Base-by-base conservation (phyloP, 1,140 invertebrate species). In the Orussus abietinus region DNA sequence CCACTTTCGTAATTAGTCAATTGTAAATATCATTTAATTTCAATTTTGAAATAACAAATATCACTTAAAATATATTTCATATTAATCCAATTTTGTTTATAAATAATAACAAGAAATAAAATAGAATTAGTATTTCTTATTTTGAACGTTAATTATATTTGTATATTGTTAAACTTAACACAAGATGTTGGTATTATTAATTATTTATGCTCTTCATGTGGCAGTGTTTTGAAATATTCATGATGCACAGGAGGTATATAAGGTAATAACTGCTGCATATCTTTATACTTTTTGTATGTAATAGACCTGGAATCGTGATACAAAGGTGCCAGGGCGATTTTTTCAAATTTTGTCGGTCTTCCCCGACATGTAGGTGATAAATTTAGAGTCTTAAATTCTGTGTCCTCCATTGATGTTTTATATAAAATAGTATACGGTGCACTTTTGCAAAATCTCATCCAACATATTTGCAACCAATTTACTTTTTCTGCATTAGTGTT, bases 391-490 rank as follows among this genome's bases (percentile, higher is more conserved):
- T 45, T 38, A 28, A 48, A 39, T 38, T 48, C 28, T 38, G 0
- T 25, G 26, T 47, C 32, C 28, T 44, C 15, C 41, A 47, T 47
- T 13, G 34, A 37, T 44, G 41, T 47, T 47, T 43, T 44, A 49
- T 45, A 49, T 38, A 49, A 49, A 46, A 46, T 46, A 41, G 43
- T 49, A 14, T 36, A 49, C 26, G 37, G 42, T 45, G 47, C 42
- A 49, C 31, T 45, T 49, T 40, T 35, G 29, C 21, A 21, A 40
- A 49, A 49, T 15, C 43, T 41, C 35, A 49, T 20, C 32, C 47
- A 41, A 46, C 47, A 49, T 49, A 45, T 46, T 45, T 39, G 32
- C 31, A 42, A 42, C 25, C 45, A 47, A 30, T 47, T 43, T 15
- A 44, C 9, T 28, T 43, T 10, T 37, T 49, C 37, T 4, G 31